These are phyloP conservation scores for Cecropterus lyciades DNA, from an alignment of 1,140 invertebrate genomes.

Conservation along the genomic window DNA sequence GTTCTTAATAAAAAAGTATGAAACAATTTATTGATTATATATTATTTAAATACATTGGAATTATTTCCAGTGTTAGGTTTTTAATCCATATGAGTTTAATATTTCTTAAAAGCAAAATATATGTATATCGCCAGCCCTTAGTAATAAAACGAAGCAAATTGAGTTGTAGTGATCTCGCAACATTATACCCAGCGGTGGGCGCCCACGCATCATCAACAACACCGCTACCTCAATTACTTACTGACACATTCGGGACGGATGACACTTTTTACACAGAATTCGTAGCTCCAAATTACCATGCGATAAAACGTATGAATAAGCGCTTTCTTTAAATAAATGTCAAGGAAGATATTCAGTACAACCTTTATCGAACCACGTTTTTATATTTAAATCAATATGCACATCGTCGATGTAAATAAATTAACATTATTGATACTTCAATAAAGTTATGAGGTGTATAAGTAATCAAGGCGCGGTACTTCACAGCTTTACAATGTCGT, in stretches of 20 bases:
- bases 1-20: too few relatives aligned
- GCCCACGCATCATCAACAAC: slow-evolving; percentile 46
- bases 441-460: slow-evolving; percentile 34
- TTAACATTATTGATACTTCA: slow-evolving; percentile 32
- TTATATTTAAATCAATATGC: slow-evolving; percentile 35
- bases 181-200: slow-evolving; percentile 39
- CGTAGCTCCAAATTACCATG: slow-evolving; percentile 47
- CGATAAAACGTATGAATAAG: slow-evolving; percentile 41
- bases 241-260: slow-evolving; percentile 50
- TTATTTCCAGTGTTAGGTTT: too few relatives aligned
- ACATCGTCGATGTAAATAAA: slow-evolving; percentile 18
- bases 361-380: slow-evolving; percentile 19
- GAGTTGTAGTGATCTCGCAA: slow-evolving; percentile 52
- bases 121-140: slow-evolving; percentile 43
- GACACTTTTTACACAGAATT: slow-evolving; percentile 52
- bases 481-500: slow-evolving; percentile 33
- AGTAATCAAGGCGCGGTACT: slow-evolving; percentile 33
- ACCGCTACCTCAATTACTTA: slow-evolving; percentile 57
- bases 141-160: slow-evolving; percentile 50
- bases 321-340: slow-evolving; percentile 42
- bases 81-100: too few relatives aligned
- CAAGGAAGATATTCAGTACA: slow-evolving; percentile 37
- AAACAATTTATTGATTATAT: too few relatives aligned
- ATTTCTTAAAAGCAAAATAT: neutral
- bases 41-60: too few relatives aligned